A percentile compares a stretch with the other conserved stretches of the same genome.
Conservation (phyloP, 1,140 invertebrate genomes). For the Dendrolimus punctatus region DNA sequence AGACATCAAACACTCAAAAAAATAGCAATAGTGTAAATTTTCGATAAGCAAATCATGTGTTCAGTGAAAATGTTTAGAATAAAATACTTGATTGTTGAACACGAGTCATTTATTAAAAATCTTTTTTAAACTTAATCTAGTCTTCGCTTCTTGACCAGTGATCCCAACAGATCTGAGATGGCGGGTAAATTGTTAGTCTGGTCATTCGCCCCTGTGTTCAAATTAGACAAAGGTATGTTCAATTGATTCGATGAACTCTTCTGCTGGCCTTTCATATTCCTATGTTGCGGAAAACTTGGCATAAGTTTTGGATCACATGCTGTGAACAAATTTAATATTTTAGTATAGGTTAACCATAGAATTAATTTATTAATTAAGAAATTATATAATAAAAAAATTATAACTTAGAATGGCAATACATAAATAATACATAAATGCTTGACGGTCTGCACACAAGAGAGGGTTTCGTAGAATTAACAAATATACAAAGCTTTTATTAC, state of each 20-base stretch:
- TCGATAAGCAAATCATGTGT: slow-evolving; percentile 18
- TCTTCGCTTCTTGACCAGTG: slow-evolving; percentile 80
- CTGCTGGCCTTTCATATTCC: slow-evolving; percentile 84
- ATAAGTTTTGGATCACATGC: slow-evolving; percentile 96
- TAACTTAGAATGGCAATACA: too few species aligned
- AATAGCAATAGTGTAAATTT: slow-evolving; percentile 24
- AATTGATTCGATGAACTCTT: slow-evolving; percentile 51
- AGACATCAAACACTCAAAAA: slow-evolving; percentile 16
- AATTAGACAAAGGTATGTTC: slow-evolving; percentile 59
- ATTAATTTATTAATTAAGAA: too few species aligned
- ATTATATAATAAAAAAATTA: too few species aligned
- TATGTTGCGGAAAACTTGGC: slow-evolving; percentile 97
- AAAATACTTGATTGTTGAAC: background rate
- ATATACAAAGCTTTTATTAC: too few species aligned
- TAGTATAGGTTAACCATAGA: background rate
- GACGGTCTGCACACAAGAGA: too few species aligned
- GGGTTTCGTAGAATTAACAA: too few species aligned
- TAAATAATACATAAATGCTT: too few species aligned
- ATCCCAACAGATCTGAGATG: slow-evolving; percentile 84
- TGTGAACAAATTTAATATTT: slow-evolving; percentile 62
- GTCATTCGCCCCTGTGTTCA: slow-evolving; percentile 76
- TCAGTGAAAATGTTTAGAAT: slow-evolving; percentile 4
- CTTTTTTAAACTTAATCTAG: slow-evolving; percentile 65
- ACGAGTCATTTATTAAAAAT: background rate
- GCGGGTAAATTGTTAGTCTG: slow-evolving; percentile 82